Evolutionary conservation across 1,140 invertebrate species (phyloP).

Genomic region (Trachelipus rathkii): DNA sequence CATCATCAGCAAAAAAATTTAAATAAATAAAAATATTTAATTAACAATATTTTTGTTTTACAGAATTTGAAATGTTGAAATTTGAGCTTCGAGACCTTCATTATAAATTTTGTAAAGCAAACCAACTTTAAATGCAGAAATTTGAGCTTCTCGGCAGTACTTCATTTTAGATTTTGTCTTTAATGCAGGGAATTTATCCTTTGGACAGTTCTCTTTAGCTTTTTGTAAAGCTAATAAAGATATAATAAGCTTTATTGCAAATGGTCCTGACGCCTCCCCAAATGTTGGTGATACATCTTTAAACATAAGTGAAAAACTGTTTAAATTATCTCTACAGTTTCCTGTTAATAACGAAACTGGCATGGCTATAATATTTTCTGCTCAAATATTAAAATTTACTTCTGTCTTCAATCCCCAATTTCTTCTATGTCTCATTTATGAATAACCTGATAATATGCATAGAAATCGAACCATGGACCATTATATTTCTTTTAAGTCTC

Average conservation of each 20-base stretch:
- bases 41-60: neutral
- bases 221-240: conserved; percentile 28
- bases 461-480: conserved; percentile 55
- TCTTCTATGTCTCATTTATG: conserved; percentile 56
- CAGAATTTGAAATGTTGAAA: conserved; percentile 49
- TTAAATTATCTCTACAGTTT: conserved; percentile 56
- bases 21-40: neutral
- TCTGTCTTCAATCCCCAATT: conserved; percentile 61
- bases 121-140: conserved; percentile 50
- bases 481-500: conserved; percentile 59
- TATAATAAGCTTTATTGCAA: conserved; percentile 55
- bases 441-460: conserved; percentile 52
- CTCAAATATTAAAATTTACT: conserved; percentile 59
- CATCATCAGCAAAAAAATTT: neutral
- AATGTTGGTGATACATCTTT: conserved; percentile 29
- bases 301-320: conserved; percentile 44
- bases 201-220: conserved; percentile 50
- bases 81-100: conserved; percentile 55
- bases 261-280: conserved; percentile 55
- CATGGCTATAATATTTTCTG: conserved; percentile 58
- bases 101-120: conserved; percentile 52
- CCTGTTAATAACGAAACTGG: conserved; percentile 53
- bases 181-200: conserved; percentile 50
- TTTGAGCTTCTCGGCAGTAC: conserved; percentile 53
- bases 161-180: too few relatives aligned